A percentile compares a stretch with the other conserved stretches of the same genome.
Conservation (phyloP, 2,797 vertebrate species). For the Periparus ater region DNA sequence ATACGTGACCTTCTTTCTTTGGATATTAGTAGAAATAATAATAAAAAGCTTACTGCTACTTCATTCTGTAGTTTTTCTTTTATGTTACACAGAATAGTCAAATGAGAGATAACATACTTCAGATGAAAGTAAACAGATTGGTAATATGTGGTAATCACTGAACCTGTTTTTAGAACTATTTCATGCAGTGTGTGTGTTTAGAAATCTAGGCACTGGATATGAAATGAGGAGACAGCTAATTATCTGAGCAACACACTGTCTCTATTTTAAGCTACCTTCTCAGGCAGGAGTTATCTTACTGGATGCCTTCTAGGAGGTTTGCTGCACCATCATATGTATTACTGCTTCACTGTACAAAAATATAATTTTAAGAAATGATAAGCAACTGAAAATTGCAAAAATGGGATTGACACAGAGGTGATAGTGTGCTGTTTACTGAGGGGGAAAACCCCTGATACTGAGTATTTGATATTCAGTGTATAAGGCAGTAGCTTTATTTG, state of each 20-base stretch:
- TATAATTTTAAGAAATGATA: not conserved
- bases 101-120: not conserved
- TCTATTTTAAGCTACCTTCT: not conserved
- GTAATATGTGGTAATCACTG: not conserved
- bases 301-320: not conserved
- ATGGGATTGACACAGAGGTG: not conserved
- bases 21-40: not conserved
- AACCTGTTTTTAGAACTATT: not conserved
- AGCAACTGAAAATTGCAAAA: not conserved
- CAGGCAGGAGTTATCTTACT: not conserved
- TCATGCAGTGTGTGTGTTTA: not conserved
- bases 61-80: not conserved
- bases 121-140: not conserved
- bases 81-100: not conserved
- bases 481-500: not conserved
- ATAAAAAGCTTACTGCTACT: not conserved
- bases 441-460: fast-evolving
- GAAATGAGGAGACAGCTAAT: not conserved
- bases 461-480: not conserved
- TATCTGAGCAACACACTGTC: not conserved
- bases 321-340: fast-evolving
- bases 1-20: not conserved
- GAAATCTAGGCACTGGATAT: not conserved
- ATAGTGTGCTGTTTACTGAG: not conserved
- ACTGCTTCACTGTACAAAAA: not conserved